Conservation (phyloP, 2,113 vertebrate species). For the Paralichthys olivaceus region DNA sequence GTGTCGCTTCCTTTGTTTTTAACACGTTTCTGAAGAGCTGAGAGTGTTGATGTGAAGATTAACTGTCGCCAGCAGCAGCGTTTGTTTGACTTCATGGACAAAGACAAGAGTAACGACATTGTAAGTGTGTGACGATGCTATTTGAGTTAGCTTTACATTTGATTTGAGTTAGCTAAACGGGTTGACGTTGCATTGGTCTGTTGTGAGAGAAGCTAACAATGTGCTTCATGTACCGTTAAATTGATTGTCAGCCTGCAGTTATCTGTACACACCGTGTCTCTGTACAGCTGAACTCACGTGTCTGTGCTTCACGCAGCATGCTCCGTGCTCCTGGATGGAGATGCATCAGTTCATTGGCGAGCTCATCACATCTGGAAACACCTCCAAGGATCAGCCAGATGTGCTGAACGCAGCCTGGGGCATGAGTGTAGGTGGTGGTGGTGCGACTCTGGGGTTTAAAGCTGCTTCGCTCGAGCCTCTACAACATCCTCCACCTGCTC, state of each 20-base stretch:
- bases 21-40: not conserved
- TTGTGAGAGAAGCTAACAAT: not conserved
- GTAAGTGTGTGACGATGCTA: constrained; percentile 67
- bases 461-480: constrained; percentile 41
- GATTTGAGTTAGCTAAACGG: not conserved
- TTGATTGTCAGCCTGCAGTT: not conserved
- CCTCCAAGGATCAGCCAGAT: constrained; percentile 72
- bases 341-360: constrained; percentile 84
- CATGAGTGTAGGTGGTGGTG: constrained; percentile 14
- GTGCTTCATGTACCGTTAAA: not conserved
- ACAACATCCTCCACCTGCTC: constrained; percentile 39
- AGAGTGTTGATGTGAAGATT: not conserved
- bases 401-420: constrained; percentile 74
- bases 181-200: not conserved
- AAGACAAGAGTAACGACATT: constrained; percentile 72
- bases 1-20: not conserved
- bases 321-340: constrained; percentile 82
- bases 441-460: constrained; percentile 65
- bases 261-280: not conserved
- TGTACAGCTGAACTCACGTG: not conserved
- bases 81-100: constrained; percentile 70
- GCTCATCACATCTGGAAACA: constrained; percentile 75
- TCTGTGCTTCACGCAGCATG: constrained; percentile 61
- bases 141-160: not conserved
- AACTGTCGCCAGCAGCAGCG: not conserved